Conservation (phyloP, 2,888 invertebrate species). For the Torymus auratus region DNA sequence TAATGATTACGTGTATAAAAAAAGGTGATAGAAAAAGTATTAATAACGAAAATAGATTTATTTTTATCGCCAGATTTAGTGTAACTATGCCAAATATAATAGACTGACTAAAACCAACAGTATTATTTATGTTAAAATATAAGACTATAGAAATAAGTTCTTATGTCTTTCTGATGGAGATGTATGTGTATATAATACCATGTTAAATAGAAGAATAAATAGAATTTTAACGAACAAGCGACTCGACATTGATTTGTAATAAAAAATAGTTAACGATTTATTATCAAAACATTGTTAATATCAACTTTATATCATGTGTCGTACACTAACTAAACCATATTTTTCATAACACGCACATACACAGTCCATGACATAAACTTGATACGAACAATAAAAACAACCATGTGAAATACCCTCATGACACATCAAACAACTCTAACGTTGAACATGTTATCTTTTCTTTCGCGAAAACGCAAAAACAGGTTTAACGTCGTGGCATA, state of each 20-base stretch:
- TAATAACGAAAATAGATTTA: conserved; percentile 14
- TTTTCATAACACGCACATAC: neutral
- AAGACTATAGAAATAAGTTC: neutral
- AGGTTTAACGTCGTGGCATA: conserved; percentile 93
- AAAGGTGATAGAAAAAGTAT: conserved; percentile 4
- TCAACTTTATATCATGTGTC: conserved; percentile 22
- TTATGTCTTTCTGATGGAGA: conserved; percentile 26
- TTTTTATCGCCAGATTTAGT: conserved; percentile 32
- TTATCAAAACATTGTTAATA: conserved; percentile 6
- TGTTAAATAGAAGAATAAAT: conserved; percentile 39
- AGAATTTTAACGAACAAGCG: conserved; percentile 2
- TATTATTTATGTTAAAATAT: conserved; percentile 32
- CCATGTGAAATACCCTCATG: neutral
- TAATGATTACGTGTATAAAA: too few species aligned
- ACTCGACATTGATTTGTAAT: conserved; percentile 46
- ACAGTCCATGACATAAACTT: neutral
- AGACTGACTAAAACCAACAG: conserved; percentile 52
- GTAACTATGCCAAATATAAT: conserved; percentile 22
- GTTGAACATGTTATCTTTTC: neutral
- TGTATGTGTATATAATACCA: conserved; percentile 37
- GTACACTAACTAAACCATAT: neutral
- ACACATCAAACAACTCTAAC: conserved; percentile 12
- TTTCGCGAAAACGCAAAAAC: conserved; percentile 7
- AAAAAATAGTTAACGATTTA: neutral
- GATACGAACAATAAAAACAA: conserved; percentile 8